phyloP scores from a whole-genome alignment of 2,888 invertebrate genomes.

The Mellilla xanthometata region DNA sequence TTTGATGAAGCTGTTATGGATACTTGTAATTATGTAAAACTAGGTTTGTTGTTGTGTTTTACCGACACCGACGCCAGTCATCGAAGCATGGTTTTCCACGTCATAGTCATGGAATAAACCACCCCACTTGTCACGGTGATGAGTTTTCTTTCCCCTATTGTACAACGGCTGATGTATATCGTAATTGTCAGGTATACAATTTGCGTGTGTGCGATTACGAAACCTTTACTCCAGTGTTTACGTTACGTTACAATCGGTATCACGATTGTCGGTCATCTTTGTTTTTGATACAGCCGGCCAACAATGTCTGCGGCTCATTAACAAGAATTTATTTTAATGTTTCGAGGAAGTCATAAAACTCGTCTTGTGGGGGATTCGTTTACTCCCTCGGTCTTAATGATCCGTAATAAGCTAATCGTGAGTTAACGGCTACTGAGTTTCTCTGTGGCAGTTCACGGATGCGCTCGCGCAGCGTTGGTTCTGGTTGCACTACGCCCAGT shows the following conservation, averaged over 20 bases:
- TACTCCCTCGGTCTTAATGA: conserved; percentile 21
- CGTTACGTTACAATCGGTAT: conserved; percentile 28
- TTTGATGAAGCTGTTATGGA: conserved; percentile 32
- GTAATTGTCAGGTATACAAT: conserved; percentile 18
- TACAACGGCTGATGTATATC: conserved; percentile 26
- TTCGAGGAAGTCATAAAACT: conserved; percentile 27
- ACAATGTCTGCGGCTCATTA: conserved; percentile 22
- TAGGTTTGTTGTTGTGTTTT: conserved; percentile 60
- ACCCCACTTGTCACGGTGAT: conserved; percentile 78
- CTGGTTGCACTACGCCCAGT: conserved; percentile 25
- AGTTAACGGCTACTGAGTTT: conserved; percentile 30
- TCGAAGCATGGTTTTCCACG: conserved; percentile 67
- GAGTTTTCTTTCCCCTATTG: conserved; percentile 37
- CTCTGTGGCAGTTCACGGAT: conserved; percentile 27
- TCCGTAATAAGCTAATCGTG: conserved; percentile 33
- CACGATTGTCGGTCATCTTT: conserved; percentile 30
- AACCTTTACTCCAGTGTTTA: conserved; percentile 37
- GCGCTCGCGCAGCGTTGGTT: conserved; percentile 22
- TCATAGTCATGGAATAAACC: conserved; percentile 73
- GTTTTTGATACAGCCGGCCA: conserved; percentile 25
- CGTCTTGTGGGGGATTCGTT: conserved; percentile 11
- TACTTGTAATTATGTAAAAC: conserved; percentile 47
- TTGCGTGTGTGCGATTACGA: conserved; percentile 34
- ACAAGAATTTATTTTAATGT: conserved; percentile 23
- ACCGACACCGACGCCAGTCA: conserved; percentile 56